A percentile compares a stretch with the other conserved stretches of the same genome.
Evolutionary conservation across 1,140 invertebrate species (phyloP).

Genomic region (Reticulitermes speratus): DNA sequence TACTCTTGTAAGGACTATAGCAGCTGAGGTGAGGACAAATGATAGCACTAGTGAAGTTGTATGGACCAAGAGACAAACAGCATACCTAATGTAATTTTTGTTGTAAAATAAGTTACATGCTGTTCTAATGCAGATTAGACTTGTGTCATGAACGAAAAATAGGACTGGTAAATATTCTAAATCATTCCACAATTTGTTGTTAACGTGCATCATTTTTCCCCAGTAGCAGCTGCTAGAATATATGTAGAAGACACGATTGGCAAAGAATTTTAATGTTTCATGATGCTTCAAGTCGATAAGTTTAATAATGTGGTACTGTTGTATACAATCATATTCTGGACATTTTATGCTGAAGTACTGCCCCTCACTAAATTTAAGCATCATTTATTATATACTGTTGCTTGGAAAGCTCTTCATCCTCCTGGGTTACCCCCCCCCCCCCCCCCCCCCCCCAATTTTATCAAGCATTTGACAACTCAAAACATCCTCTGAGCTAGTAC

Average conservation of each 20-base stretch:
- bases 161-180: neutral
- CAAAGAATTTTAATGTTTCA: constrained; percentile 1
- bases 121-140: neutral
- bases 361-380: neutral
- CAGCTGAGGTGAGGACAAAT: neutral
- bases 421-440: neutral
- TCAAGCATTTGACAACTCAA: neutral
- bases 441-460: neutral
- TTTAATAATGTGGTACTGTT: too few relatives aligned
- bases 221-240: neutral
- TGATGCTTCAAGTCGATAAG: neutral
- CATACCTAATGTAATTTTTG: neutral
- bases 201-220: neutral
- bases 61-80: neutral
- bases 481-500: neutral
- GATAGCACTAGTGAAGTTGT: neutral
- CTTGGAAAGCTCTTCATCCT: neutral
- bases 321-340: too few relatives aligned
- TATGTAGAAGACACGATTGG: neutral
- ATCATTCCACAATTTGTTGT: neutral
- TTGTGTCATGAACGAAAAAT: neutral
- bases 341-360: too few relatives aligned
- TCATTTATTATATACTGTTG: neutral
- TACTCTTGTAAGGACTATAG: neutral
- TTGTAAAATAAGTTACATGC: neutral